Percentiles rank a stretch among this genome's conserved stretches.
These are phyloP conservation scores for Esox niger DNA, from an alignment of 2,113 vertebrate species.

Conservation along the genomic window DNA sequence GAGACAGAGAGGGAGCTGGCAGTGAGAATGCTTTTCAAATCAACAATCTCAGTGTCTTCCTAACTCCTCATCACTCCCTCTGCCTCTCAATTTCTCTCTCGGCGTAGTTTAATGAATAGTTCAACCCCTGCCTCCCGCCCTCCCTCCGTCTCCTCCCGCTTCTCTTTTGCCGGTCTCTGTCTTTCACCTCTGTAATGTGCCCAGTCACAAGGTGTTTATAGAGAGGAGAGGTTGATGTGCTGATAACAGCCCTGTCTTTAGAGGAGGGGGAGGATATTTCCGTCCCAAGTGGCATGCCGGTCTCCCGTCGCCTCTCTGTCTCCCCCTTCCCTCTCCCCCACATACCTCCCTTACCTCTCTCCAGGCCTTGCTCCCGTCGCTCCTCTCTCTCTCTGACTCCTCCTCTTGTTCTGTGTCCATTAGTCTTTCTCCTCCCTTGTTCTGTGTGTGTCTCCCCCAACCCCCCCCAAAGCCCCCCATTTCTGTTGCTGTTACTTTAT, in stretches of 20 bases:
- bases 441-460: not conserved
- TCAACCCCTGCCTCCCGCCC: conserved; percentile 1
- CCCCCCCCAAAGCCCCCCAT: not conserved
- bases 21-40: conserved; percentile 19
- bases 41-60: not conserved
- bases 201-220: conserved; percentile 49
- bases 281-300: conserved; percentile 20
- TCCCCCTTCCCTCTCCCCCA: conserved; percentile 17
- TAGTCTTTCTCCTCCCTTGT: not conserved
- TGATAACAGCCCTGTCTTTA: conserved; percentile 53
- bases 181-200: conserved; percentile 45
- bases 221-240: conserved; percentile 40
- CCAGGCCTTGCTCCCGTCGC: conserved; percentile 13
- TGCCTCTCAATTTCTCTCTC: conserved; percentile 7
- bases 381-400: not conserved
- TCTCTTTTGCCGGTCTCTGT: conserved; percentile 45
- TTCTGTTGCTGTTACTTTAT: not conserved
- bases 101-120: too few relatives aligned
- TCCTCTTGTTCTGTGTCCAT: not conserved
- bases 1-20: not conserved
- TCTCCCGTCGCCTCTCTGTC: conserved; percentile 20
- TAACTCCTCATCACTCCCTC: not conserved
- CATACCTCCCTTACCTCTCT: conserved; percentile 40
- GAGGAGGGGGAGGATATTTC: conserved; percentile 43
- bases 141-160: conserved; percentile 47